Evolutionary conservation across 2,888 invertebrate genomes (phyloP).

Genomic region (Chrysodeixis includens): DNA sequence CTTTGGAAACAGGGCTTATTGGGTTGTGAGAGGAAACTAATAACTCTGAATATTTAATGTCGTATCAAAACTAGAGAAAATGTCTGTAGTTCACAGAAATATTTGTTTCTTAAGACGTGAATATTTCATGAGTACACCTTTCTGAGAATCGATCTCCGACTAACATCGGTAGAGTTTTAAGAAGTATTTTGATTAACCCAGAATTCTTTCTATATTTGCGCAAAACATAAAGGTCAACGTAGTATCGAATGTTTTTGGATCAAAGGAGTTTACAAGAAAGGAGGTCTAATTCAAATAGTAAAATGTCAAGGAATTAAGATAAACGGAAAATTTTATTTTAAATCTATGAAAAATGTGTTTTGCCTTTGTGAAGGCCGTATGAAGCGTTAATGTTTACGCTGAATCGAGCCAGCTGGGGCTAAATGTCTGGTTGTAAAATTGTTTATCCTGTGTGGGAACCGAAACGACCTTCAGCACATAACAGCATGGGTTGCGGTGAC

Average conservation of each 20-base stretch:
- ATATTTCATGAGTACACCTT: slow-evolving; percentile 1
- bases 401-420: neutral
- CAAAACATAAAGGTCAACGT: neutral
- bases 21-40: neutral
- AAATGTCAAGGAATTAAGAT: neutral
- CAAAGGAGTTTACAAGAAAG: neutral
- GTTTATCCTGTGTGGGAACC: slow-evolving; percentile 1
- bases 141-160: neutral
- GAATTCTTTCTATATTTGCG: neutral
- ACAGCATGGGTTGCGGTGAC: neutral
- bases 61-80: neutral
- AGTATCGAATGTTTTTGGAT: neutral
- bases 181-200: slow-evolving; percentile 1
- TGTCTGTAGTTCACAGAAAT: neutral
- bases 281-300: neutral
- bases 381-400: neutral
- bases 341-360: no score
- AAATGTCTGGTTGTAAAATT: neutral
- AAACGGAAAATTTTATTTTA: neutral
- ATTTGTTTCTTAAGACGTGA: neutral
- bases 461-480: neutral
- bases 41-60: slow-evolving; percentile 1
- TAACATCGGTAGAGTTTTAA: neutral
- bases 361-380: neutral
- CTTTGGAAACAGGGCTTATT: neutral